Base-by-base conservation (phyloP, 2,797 vertebrate genomes). In the Bradypus variegatus region DNA sequence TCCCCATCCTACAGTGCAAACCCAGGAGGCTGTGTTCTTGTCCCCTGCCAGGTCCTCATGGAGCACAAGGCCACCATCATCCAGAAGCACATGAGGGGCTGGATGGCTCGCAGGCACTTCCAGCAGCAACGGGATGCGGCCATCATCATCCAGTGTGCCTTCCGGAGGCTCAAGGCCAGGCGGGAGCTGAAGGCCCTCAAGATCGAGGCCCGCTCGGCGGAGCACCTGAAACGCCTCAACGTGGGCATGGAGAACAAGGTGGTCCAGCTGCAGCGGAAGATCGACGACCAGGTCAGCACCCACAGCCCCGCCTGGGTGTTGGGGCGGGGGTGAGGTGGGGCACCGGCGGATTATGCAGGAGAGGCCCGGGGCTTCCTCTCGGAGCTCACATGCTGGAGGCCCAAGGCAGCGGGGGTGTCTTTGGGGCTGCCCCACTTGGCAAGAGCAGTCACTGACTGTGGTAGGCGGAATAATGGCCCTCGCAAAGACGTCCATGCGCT, bases 181-280 rank as follows among this genome's bases (percentile, higher is more conserved):
- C 97, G 96, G 3, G 97, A 97, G 90, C 96, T 99, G 33, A 97
- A 98, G 94, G 97, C 98, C 6, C 98, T 99, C 70, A 99, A 98
- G 97, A 98, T 99, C 0, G 99, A 99, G 53, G 99, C 99, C 0
- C 97, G 98, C 36, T 98, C 99, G 0, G 98, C 97, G 0, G 83
- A 99, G 88, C 98, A 98, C 93, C 97, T 99, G 77, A 99, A 98
- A 97, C 98, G 98, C 16, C 98, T 99, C 96, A 99, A 99, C 53
- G 97, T 98, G 0, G 99, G 99, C 87, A 99, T 99, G 99, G 99
- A 99, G 98, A 99, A 99, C 96, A 99, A 99, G 96, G 99, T 99
- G 33, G 98, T 99, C 0, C 99, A 99, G 96, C 98, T 99, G 27
- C 99, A 99, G 95, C 98, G 98, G 95, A 99, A 98, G 97, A 98